Evolutionary conservation across 1,140 invertebrate genomes (phyloP), one percentile per base, ranked within the genome.

Genomic region (Caenorhabditis tropicalis): DNA sequence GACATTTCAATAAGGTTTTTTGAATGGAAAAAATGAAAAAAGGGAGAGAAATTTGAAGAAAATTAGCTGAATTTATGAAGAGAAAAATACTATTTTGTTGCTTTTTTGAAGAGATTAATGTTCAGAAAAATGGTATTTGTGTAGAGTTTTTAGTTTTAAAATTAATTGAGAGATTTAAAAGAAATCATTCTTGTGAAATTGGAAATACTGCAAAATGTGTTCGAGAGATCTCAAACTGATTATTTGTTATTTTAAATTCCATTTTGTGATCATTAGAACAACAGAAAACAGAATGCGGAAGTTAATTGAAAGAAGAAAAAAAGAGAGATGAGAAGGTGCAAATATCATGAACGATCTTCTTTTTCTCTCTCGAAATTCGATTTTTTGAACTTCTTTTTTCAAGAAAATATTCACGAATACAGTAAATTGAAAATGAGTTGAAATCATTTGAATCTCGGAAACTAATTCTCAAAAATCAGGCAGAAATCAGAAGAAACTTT

Each of bases 51-150:
- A 5, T 74, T 39, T 43, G 7, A n/a, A 24, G 65, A 21, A 43
- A 74, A 74, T 74, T 74, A 36, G 65, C 65, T 74, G 65, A 46
- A 46, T 12, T 74, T 74, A 24, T 43, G n/a, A 74, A 65, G 43
- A 39, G 36, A 74, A n/a, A 19, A 74, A 21, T 10, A 56, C 10
- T 27, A 10, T 56, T 56, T 29, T 24, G 10, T n/a, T 1, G 53
- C 2, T 33, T 21, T 10, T 74, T 43, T 70, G 4, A 2, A 33
- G 60, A 36, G n/a, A 33, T n/a, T 36, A 12, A 36, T 51, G 49
- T 51, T 21, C 21, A 51, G 49, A 51, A n/a, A n/a, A 19, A 1
- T 51, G n/a, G n/a, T n/a, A n/a, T n/a, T n/a, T n/a, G n/a, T n/a
- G n/a, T n/a, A n/a, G n/a, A n/a, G n/a, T n/a, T n/a, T n/a, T n/a